A percentile compares a stretch with the other conserved stretches of the same genome.
Conservation (phyloP, 2,113 vertebrate genomes). For the Forbesichthys papilliferus region DNA sequence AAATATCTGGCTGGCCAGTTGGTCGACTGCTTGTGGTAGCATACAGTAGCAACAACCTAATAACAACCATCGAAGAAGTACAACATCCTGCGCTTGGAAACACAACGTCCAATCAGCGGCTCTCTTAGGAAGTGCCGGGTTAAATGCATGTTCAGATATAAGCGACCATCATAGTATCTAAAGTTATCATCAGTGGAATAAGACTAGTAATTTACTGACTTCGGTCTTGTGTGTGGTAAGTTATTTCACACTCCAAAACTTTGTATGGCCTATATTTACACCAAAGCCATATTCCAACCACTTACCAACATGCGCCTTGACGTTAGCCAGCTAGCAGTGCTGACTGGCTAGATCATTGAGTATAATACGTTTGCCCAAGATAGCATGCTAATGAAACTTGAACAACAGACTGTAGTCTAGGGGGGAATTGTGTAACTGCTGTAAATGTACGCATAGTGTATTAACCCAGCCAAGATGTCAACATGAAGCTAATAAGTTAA, state of each 20-base stretch:
- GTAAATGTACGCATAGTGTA: not conserved
- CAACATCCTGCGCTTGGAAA: not conserved
- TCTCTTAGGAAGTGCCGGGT: slow-evolving; percentile 26
- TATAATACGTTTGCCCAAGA: slow-evolving; percentile 31
- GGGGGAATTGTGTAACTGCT: not conserved
- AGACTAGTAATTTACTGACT: not conserved
- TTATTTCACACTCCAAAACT: not conserved
- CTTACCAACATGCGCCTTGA: slow-evolving; percentile 18
- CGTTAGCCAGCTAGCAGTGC: slow-evolving; percentile 30
- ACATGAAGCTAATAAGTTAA: slow-evolving; percentile 19
- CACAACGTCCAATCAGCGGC: slow-evolving; percentile 34
- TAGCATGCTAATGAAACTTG: not conserved
- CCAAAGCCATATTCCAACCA: not conserved
- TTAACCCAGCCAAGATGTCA: not conserved
- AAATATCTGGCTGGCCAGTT: not conserved
- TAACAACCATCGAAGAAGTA: slow-evolving; percentile 3
- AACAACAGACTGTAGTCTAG: not conserved
- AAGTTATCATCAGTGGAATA: not conserved
- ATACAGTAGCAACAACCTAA: not conserved
- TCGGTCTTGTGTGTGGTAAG: slow-evolving; percentile 37
- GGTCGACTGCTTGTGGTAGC: not conserved
- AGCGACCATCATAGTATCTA: not conserved
- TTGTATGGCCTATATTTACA: not conserved
- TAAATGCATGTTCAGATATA: slow-evolving; percentile 17
- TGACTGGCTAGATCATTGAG: slow-evolving; percentile 19